Evolutionary conservation across 2,797 vertebrate species (phyloP), one percentile per base, ranked within the genome.

Genomic region (Selene dorsalis): DNA sequence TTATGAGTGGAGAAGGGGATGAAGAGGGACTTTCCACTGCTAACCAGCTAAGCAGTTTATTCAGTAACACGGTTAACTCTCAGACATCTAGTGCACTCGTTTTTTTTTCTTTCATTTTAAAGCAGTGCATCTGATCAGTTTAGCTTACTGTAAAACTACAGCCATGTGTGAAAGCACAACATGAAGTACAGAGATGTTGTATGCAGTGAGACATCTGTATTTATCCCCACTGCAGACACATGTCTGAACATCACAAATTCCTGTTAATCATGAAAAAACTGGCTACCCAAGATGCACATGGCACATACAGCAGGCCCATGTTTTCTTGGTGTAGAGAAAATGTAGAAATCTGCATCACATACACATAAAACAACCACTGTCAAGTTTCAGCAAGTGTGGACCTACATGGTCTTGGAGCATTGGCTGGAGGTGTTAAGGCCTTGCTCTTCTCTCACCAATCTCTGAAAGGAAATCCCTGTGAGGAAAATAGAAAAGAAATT

Each of bases 391-490:
- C 61, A 18, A 69, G 14, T 38, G 45, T 75, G 41, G 43, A 94
- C 97, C 93, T 93, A 99, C 98, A 97, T 90, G 0, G 94, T 97
- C 84, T 96, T 98, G 77, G 94, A 95, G 62, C 91, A 91, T 39
- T 91, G 90, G 73, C 83, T 93, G 64, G 94, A 91, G 20, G 89
- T 79, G 2, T 92, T 79, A 38, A 99, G 92, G 14, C 96, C 96
- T 85, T 99, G 98, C 84, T 99, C 98, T 0, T 96, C 95, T 87
- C 96, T 96, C 86, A 99, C 97, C 82, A 99, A 89, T 69, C 97
- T 95, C 92, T 99, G 97, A 92, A 96, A 99, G 4, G 96, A 96
- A 93, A 99, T 96, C 22, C 98, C 98, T 99, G 87, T 17, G 35
- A 61, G 59, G 79, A 74, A 89, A 77, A 67, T 0, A 41, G 5